Conservation (phyloP, 2,888 invertebrate species). For the Diogma glabrata region DNA sequence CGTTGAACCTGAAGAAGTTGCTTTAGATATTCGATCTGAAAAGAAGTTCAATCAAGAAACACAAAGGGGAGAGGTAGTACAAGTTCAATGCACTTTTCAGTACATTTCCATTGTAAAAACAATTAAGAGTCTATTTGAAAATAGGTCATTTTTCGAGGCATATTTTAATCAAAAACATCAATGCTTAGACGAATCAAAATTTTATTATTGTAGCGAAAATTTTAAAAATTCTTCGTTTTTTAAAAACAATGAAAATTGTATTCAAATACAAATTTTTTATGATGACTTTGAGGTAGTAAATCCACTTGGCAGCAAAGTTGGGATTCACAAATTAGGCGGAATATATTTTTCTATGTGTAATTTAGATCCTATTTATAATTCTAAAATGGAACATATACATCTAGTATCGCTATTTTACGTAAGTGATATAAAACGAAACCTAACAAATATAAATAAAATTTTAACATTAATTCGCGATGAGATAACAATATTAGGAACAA, state of each 20-base stretch:
- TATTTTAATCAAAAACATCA: neutral
- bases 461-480: conserved; percentile 1
- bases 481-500: neutral
- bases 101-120: neutral
- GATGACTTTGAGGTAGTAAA: neutral
- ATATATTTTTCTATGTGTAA: neutral
- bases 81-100: conserved; percentile 1
- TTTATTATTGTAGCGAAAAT: neutral
- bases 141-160: neutral
- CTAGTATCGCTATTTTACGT: neutral
- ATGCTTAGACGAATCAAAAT: neutral
- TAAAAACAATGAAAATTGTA: neutral
- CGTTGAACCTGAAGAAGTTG: neutral
- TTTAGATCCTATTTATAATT: neutral
- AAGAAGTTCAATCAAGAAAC: neutral
- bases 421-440: neutral
- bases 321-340: neutral
- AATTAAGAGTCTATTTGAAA: neutral
- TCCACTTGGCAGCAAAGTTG: neutral
- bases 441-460: conserved; percentile 7
- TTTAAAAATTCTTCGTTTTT: neutral
- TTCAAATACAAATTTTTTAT: neutral
- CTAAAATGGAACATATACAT: neutral
- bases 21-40: neutral
- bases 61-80: neutral